These are phyloP conservation scores for Camptogramma bilineatum DNA, from an alignment of 2,888 invertebrate species.

Conservation along the genomic window DNA sequence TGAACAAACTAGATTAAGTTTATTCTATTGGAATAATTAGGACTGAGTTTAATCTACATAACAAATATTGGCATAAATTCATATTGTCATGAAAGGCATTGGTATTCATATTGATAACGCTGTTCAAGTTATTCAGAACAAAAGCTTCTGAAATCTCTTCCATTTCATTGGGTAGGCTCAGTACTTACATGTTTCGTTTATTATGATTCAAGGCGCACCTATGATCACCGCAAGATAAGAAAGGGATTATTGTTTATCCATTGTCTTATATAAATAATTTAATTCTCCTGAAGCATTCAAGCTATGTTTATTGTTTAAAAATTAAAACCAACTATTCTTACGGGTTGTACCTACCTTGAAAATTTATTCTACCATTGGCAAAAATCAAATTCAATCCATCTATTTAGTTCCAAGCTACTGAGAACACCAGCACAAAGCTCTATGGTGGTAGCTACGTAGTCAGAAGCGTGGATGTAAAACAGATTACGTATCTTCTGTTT, in stretches of 20 bases:
- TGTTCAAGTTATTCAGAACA: constrained; percentile 11
- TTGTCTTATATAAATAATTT: neutral
- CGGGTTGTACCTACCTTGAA: too few relatives aligned
- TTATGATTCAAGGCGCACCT: neutral
- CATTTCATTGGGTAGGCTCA: constrained; percentile 17
- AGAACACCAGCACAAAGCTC: constrained; percentile 70
- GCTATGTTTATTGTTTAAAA: neutral
- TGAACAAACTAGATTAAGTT: neutral
- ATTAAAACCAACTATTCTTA: too few relatives aligned
- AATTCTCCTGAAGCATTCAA: neutral
- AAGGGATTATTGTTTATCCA: neutral
- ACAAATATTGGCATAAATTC: constrained; percentile 3
- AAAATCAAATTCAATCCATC: constrained; percentile 77
- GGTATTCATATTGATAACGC: neutral
- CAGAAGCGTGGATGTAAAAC: constrained; percentile 65
- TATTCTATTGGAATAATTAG: neutral
- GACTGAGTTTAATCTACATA: neutral
- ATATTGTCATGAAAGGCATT: constrained; percentile 1
- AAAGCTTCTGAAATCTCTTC: constrained; percentile 23
- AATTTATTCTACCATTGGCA: constrained; percentile 47
- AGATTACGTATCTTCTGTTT: constrained; percentile 54
- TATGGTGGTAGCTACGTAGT: constrained; percentile 61
- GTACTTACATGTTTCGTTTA: neutral
- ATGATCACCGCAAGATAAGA: neutral
- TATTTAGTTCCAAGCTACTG: constrained; percentile 73